These are phyloP conservation scores for Dendroctonus valens DNA, from an alignment of 1,140 invertebrate genomes.

Conservation along the genomic window DNA sequence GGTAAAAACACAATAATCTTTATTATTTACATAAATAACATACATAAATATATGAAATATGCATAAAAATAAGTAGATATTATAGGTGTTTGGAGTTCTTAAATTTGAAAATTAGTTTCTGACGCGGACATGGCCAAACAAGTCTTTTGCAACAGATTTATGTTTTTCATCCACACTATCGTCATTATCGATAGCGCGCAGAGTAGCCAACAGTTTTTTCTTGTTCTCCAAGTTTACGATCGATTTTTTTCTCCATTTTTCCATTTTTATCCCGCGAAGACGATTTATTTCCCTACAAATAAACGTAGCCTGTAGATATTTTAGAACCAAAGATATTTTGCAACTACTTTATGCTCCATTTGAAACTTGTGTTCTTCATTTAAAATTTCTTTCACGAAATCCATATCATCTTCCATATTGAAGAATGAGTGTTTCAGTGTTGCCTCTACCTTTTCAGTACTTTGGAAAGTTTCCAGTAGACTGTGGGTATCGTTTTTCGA, in stretches of 20 bases:
- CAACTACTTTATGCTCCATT: constrained; percentile 29
- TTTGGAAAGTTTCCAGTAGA: constrained; percentile 51
- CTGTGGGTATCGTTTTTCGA: constrained; percentile 51
- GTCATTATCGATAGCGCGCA: constrained; percentile 64
- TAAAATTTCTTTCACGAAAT: constrained; percentile 42
- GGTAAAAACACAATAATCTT: background rate
- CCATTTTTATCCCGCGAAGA: constrained; percentile 38
- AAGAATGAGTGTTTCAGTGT: constrained; percentile 42
- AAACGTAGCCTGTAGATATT: background rate
- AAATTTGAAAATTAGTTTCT: constrained; percentile 12
- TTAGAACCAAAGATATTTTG: constrained; percentile 6
- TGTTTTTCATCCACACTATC: constrained; percentile 52
- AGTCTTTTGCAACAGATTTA: constrained; percentile 50
- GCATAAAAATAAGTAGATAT: background rate
- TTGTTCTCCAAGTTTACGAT: constrained; percentile 51
- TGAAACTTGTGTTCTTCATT: constrained; percentile 43
- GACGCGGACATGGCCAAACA: constrained; percentile 42
- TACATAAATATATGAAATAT: constrained; percentile 25
- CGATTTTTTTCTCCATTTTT: constrained; percentile 37
- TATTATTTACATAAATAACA: constrained; percentile 22
- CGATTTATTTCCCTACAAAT: background rate
- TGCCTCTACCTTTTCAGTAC: constrained; percentile 46
- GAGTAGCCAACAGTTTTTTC: constrained; percentile 60
- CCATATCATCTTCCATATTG: constrained; percentile 36
- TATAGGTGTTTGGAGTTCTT: background rate